A percentile compares a stretch with the other conserved stretches of the same genome.
Conservation (phyloP, 1,140 invertebrate genomes). For the Frieseomelitta varia region DNA sequence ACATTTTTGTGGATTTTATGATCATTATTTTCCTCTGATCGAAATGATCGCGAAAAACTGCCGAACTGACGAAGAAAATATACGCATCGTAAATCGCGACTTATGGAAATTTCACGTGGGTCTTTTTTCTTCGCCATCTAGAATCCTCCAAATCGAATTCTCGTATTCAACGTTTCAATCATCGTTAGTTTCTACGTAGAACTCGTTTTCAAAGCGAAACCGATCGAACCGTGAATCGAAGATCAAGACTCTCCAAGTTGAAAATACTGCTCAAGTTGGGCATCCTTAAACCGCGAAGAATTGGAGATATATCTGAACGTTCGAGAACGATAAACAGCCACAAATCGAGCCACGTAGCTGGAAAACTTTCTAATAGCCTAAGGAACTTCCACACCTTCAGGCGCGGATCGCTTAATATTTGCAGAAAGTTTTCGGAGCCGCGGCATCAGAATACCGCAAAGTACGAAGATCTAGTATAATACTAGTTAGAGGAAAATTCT, state of each 20-base stretch:
- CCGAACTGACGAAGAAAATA: background rate
- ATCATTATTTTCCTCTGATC: background rate
- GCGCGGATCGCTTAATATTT: constrained; percentile 20
- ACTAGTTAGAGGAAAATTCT: constrained; percentile 9
- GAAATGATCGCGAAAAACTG: background rate
- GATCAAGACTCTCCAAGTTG: background rate
- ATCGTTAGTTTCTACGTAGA: background rate
- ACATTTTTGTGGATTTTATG: background rate
- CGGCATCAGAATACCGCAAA: background rate
- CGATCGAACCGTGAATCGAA: background rate
- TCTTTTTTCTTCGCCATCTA: background rate
- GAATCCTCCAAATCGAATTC: background rate
- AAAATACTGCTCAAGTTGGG: background rate
- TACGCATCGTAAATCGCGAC: background rate
- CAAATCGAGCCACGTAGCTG: background rate
- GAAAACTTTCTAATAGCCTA: constrained; percentile 25
- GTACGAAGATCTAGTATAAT: constrained; percentile 1
- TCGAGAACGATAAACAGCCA: background rate
- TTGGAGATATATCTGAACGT: no score
- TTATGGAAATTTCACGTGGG: background rate
- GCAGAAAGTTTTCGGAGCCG: constrained; percentile 21
- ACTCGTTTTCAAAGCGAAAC: background rate
- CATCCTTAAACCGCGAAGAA: background rate
- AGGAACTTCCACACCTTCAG: constrained; percentile 9
- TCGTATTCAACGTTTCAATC: background rate